Conservation (phyloP, 2,113 vertebrate species). For the Corythoichthys haematopterus region DNA sequence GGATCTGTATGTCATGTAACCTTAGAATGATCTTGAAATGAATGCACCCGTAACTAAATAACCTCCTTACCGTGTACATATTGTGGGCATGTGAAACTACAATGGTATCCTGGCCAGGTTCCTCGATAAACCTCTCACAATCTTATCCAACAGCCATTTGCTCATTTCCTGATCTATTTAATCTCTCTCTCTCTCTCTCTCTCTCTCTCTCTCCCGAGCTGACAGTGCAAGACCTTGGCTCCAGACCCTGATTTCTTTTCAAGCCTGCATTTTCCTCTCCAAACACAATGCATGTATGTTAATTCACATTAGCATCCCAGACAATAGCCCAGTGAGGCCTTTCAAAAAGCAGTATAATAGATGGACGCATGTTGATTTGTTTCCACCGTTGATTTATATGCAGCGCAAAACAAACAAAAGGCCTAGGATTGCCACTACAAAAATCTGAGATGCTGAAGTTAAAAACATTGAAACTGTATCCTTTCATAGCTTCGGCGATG, state of each 20-base stretch:
- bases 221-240: slow-evolving; percentile 35
- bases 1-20: not conserved
- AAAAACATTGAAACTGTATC: slow-evolving; percentile 2
- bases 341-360: slow-evolving; percentile 9
- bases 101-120: slow-evolving; percentile 37
- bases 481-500: slow-evolving; percentile 4
- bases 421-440: not conserved
- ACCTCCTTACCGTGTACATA: slow-evolving; percentile 14
- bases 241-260: not conserved
- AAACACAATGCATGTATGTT: not conserved
- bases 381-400: slow-evolving; percentile 8
- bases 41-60: slow-evolving; percentile 9
- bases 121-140: slow-evolving; percentile 31
- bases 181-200: slow-evolving; percentile 8
- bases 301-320: not conserved
- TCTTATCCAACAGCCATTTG: slow-evolving; percentile 31
- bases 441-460: not conserved
- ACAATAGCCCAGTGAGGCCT: slow-evolving; percentile 5
- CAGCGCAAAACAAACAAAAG: not conserved
- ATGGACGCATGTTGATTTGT: slow-evolving; percentile 7
- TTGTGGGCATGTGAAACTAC: slow-evolving; percentile 22
- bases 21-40: slow-evolving; percentile 13
- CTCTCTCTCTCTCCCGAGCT: slow-evolving; percentile 17
- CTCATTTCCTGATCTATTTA: slow-evolving; percentile 32
- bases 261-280: slow-evolving; percentile 7